These are phyloP conservation scores for Atherinomorus stipes DNA, from an alignment of 2,113 vertebrate genomes.

Conservation along the genomic window DNA sequence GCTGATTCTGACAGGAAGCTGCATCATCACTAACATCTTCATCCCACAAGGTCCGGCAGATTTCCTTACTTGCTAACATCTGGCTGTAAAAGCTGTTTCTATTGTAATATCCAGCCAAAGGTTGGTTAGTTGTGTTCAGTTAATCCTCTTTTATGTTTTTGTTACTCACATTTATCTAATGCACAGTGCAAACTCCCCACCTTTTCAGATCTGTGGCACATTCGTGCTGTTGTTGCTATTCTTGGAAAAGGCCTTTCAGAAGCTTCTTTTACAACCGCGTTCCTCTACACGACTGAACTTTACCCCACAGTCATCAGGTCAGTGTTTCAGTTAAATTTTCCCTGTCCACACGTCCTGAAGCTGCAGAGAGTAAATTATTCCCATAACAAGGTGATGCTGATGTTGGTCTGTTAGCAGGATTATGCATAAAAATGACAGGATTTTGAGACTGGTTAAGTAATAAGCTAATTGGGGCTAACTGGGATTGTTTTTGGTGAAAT, in stretches of 20 bases:
- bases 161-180: neutral
- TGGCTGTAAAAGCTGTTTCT: too few relatives aligned
- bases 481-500: too few relatives aligned
- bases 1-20: conserved; percentile 68
- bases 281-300: conserved; percentile 87
- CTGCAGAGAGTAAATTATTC: too few relatives aligned
- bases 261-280: conserved; percentile 84
- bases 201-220: conserved; percentile 23
- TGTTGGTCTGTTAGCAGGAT: neutral
- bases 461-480: too few relatives aligned
- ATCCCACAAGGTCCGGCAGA: conserved; percentile 73
- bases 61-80: neutral
- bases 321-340: neutral
- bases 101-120: too few relatives aligned
- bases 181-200: neutral
- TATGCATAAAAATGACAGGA: neutral
- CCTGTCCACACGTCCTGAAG: neutral
- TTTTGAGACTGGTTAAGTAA: too few relatives aligned
- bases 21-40: conserved; percentile 77
- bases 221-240: conserved; percentile 75
- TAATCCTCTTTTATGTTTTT: neutral
- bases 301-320: conserved; percentile 90
- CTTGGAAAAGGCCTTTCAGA: conserved; percentile 87
- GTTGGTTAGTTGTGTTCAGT: too few relatives aligned
- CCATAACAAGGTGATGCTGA: neutral